phyloP scores from a whole-genome alignment of 2,888 invertebrate species.

The Monoplex corrugatus region DNA sequence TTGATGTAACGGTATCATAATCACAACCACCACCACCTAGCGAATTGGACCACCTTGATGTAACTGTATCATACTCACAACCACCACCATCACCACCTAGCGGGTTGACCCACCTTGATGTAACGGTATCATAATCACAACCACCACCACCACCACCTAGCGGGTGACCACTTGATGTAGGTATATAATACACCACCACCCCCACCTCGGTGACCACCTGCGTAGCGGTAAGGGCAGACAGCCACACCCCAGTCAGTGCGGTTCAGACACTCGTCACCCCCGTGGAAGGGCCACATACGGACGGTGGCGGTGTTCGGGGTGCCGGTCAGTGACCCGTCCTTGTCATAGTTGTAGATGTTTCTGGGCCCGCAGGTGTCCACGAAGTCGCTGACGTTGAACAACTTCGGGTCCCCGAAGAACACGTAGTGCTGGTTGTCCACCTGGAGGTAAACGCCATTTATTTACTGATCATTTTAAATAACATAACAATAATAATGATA shows the following conservation, averaged over 20 bases:
- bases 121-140: no score
- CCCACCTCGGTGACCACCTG: slow-evolving; percentile 35
- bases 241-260: slow-evolving; percentile 43
- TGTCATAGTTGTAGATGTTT: slow-evolving; percentile 27
- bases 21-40: no score
- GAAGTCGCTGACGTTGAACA: slow-evolving; percentile 13
- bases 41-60: no score
- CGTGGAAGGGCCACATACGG: slow-evolving; percentile 27
- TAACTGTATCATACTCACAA: no score
- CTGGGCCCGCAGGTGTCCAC: slow-evolving; percentile 28
- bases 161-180: no score
- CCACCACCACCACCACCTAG: no score
- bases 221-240: slow-evolving; percentile 48
- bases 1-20: no score
- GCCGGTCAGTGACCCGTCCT: slow-evolving; percentile 51
- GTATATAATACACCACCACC: no score
- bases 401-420: slow-evolving; percentile 31
- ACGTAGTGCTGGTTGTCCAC: slow-evolving; percentile 11
- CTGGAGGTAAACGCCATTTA: background rate
- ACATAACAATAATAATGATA: no score
- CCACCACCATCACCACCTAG: no score
- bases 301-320: slow-evolving; percentile 34
- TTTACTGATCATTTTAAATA: background rate
- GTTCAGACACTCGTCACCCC: slow-evolving; percentile 31
- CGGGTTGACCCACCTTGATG: slow-evolving; percentile 4